A percentile compares a stretch with the other conserved stretches of the same genome.
Evolutionary conservation across 2,113 vertebrate species (phyloP).

Genomic region (Atherinomorus stipes): DNA sequence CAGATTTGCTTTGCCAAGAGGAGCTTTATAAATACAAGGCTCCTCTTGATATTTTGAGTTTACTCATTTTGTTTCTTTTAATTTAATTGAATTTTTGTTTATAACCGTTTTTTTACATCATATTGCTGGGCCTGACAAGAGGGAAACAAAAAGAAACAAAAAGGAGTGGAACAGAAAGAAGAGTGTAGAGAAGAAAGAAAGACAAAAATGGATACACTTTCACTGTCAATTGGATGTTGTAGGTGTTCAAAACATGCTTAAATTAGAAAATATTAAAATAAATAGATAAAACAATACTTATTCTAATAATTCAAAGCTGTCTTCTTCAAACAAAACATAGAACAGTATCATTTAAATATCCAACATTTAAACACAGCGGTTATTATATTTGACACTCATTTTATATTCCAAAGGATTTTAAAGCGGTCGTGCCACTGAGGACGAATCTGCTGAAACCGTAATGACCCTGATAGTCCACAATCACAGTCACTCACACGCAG

Average conservation of each 20-base stretch:
- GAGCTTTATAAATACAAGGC: no score
- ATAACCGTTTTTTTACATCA: no score
- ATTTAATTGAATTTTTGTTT: no score
- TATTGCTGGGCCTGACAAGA: no score
- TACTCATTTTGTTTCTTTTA: no score
- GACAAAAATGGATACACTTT: no score
- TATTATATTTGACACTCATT: constrained; percentile 36
- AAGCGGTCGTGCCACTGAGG: constrained; percentile 33
- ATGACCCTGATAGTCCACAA: constrained; percentile 40
- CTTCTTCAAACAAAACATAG: background rate
- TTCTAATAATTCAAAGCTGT: background rate
- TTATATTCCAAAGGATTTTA: constrained; percentile 45
- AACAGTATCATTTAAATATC: constrained; percentile 35
- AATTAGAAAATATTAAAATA: background rate
- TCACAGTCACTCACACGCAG: constrained; percentile 30
- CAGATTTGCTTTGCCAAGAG: no score
- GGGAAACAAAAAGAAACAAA: no score
- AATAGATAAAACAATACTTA: background rate
- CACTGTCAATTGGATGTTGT: no score
- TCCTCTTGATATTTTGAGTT: no score
- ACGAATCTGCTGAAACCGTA: constrained; percentile 43
- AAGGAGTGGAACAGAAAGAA: no score
- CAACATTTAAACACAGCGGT: constrained; percentile 32
- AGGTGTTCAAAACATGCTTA: background rate
- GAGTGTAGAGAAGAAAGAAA: no score